Base-by-base conservation (phyloP, 1,140 invertebrate genomes). In the Andrena cerasifolii region DNA sequence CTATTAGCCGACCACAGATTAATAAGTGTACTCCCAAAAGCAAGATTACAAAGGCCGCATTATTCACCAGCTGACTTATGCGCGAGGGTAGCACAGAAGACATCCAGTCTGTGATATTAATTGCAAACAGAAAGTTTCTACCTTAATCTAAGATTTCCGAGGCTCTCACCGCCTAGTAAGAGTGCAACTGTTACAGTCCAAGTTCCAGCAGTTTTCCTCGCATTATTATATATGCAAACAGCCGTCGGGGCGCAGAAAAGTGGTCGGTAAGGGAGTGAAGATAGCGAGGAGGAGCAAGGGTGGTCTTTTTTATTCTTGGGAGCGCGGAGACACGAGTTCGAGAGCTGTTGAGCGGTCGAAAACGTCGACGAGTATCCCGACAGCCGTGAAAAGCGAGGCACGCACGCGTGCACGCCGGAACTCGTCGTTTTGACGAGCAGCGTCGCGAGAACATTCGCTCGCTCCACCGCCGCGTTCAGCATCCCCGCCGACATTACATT, bases 391-490 rank as follows among this genome's bases (percentile, higher is more conserved):
- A 71, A 71, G 75, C 54, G 45, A 45, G 43, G 26, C n/a, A 24
- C 33, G 33, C 36, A 40, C 47, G 4, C 7, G 18, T 51, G 53
- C 62, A 28, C 56, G 26, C 26, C 62, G 56, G 56, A 43, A 51
- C 7, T 18, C 43, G 54, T 59, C 59, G 49, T 74, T 51, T 63
- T 59, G 67, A 61, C 67, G 58, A 72, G 26, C 76, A 61, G 7
- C 76, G 68, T 63, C 76, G 58, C 68, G 66, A 61, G 56, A 77
- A 62, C 59, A 21, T 40, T 71, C 43, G 33, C 28, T 56, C 31
- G 68, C 66, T 67, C 28, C 65, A 53, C 40, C 51, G 75, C 59
- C 53, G 56, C 68, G 74, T 73, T 47, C 40, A 77, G 49, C 73
- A 56, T 21, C 18, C 36, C 16, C 36, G 51, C 26, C 53, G 51